Evolutionary conservation across 2,888 invertebrate genomes (phyloP).

Genomic region (Papilio gigon): DNA sequence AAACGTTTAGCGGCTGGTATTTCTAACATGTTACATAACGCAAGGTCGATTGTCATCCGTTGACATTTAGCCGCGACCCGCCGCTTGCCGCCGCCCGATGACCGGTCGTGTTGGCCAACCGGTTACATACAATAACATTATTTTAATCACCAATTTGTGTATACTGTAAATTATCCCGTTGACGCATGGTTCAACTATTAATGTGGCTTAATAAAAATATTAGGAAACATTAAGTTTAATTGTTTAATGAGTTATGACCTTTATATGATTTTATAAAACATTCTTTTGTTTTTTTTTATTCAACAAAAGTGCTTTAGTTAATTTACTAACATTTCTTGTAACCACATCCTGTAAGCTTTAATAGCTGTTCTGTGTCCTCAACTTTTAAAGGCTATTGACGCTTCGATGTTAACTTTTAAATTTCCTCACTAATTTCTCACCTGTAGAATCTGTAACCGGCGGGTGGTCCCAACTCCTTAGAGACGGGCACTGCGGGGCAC

Average conservation of each 20-base stretch:
- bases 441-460: constrained; percentile 76
- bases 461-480: constrained; percentile 71
- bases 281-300: too few relatives aligned
- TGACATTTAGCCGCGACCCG: constrained; percentile 71
- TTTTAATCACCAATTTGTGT: constrained; percentile 14
- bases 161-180: constrained; percentile 29
- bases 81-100: constrained; percentile 58
- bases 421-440: constrained; percentile 54
- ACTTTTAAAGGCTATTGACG: too few relatives aligned
- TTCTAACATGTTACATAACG: constrained; percentile 71
- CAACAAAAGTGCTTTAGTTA: too few relatives aligned
- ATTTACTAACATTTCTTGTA: too few relatives aligned
- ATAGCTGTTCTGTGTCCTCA: too few relatives aligned
- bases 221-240: not conserved
- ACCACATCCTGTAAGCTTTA: constrained; percentile 39
- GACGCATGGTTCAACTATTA: constrained; percentile 19
- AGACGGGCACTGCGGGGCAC: constrained; percentile 85
- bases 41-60: constrained; percentile 72
- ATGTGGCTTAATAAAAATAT: not conserved
- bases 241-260: not conserved
- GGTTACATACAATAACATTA: constrained; percentile 52
- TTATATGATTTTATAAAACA: not conserved
- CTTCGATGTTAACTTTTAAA: too few relatives aligned
- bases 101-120: constrained; percentile 73
- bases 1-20: constrained; percentile 59